Evolutionary conservation across 2,888 invertebrate genomes (phyloP), one percentile per base, ranked within the genome.

Genomic region (Lepidocyrtoides sp.): DNA sequence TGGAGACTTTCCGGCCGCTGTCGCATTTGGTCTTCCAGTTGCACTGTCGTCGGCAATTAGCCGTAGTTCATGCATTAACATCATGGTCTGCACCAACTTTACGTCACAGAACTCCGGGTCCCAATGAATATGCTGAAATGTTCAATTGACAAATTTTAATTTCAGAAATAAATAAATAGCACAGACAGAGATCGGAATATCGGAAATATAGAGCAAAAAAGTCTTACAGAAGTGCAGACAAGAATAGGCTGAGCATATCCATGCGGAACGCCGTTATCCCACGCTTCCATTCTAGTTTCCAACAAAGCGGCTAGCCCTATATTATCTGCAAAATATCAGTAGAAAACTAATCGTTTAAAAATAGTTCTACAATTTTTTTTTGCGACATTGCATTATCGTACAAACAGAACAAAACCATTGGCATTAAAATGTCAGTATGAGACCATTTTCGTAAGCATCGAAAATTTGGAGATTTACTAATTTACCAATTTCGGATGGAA

Each of bases 81-180:
- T 99, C 98, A 99, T 99, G 41, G 99, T 99, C 96, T 99, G 99
- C 94, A 99, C 99, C 75, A 99, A 96, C 96, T 99, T 99, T 72
- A 99, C 99, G 96, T 99, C 99, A 95, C 99, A 99, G 96, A 98
- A 99, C 96, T 99, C 99, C 0, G 99, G 99, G 96, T 99, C 99
- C 99, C 99, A 99, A 95, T 99, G 99, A 94, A 99, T 98, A 96
- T 99, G 99, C 57, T 99, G 14, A 10, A 17, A 29, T 26, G 2
- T 12, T 29, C 99, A 26, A 95, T 96, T 92, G 99, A 96, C 32
- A 98, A 98, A 94, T 97, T n/a, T n/a, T 97, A 94, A 84, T 17
- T 36, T 44, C 63, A 26, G 17, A n/a, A 17, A 20, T 57, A n/a
- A n/a, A n/a, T n/a, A n/a, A n/a, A n/a, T n/a, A n/a, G n/a, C n/a